Base-by-base conservation (phyloP, 2,797 vertebrate species). In the Aphelocoma californica region DNA sequence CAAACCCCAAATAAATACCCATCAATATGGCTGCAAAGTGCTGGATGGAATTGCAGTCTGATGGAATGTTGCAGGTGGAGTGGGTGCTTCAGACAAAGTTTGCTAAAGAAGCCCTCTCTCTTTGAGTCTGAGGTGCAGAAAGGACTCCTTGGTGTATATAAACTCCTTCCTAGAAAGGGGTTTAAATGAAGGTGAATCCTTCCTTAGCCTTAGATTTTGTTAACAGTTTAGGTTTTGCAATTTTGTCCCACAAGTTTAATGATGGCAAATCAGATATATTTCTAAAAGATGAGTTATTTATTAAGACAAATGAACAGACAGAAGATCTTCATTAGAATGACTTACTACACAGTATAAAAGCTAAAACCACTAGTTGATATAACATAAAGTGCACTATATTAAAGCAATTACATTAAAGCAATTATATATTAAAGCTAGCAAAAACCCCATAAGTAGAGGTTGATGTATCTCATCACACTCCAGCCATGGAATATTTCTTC, bases 371-470 rank as follows among this genome's bases (percentile, higher is more conserved):
- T 56, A 28, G 15, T 9, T 56, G 21, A 62, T 56, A 34, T 11
- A 34, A 48, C 20, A 48, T 42, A 10, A 48, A 78, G 9, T 36
- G 4, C 18, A 48, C 4, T 48, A 23, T 34, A 34, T 48, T 40
- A 48, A 62, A 26, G 7, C 38, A 75, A 32, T 66, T 66, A 23
- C 8, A 45, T 67, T 19, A 51, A 44, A 67, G 6, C 14, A 70
- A 21, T 47, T 47, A 42, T 8, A 34, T 34, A 42, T 23, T 70
- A 54, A 48, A 86, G 5, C 7, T 40, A 31, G 20, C 8, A 47
- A 62, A 70, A n/a, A 0, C 0, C 7, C 7, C 42, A 23, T 54
- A 70, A 23, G 3, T 15, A 56, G 48, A 48, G 4, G 5, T 14
- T 34, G 48, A 31, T 56, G 18, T 11, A 62, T 42, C 31, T 62